Conservation (phyloP, 1,140 invertebrate genomes). For the Drosophila insularis region DNA sequence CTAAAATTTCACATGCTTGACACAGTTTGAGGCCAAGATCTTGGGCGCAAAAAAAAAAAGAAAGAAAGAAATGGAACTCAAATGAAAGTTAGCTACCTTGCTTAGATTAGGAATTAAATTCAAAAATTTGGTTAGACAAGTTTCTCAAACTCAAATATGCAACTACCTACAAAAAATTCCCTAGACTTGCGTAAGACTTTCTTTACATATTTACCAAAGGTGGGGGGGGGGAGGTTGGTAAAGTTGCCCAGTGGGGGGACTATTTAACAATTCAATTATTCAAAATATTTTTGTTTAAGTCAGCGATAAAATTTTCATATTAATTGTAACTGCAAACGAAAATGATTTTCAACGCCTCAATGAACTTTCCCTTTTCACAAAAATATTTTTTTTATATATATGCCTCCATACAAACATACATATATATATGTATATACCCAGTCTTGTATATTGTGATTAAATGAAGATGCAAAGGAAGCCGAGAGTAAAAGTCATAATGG, state of each 20-base stretch:
- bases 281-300: conserved; percentile 60
- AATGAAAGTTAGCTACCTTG: conserved; percentile 55
- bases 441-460: conserved; percentile 45
- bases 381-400: conserved; percentile 31
- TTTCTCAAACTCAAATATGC: neutral
- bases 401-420: neutral
- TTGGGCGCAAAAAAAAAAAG: conserved; percentile 29
- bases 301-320: conserved; percentile 50
- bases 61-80: neutral
- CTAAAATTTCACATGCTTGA: conserved; percentile 47
- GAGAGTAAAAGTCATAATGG: conserved; percentile 59
- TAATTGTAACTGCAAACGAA: conserved; percentile 59
- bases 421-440: neutral
- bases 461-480: conserved; percentile 75
- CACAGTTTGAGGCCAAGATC: conserved; percentile 51
- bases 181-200: conserved; percentile 56
- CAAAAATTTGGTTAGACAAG: conserved; percentile 13
- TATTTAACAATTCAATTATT: conserved; percentile 70
- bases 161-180: conserved; percentile 31
- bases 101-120: conserved; percentile 24
- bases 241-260: neutral
- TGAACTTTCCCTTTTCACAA: conserved; percentile 74
- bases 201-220: conserved; percentile 9
- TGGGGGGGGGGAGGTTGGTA: neutral
- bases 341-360: conserved; percentile 62